Base-by-base conservation (phyloP, 2,797 vertebrate species). In the Babyrousa celebensis region DNA sequence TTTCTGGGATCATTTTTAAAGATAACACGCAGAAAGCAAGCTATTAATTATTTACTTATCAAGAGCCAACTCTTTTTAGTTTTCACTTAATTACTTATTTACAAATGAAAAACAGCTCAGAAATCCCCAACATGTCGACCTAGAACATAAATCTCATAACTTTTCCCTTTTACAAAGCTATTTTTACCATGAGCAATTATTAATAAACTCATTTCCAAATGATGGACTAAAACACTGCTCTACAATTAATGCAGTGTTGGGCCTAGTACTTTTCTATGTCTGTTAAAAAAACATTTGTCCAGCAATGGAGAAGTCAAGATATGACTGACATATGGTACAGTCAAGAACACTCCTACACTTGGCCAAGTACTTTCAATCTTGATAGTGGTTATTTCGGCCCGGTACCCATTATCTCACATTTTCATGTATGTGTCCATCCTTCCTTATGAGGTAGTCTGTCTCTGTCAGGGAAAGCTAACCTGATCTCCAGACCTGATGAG, bases 101-200 rank as follows among this genome's bases (percentile, higher is more conserved):
- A 77, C 63, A 91, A 96, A 83, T 92, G 74, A 96, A 95, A 96
- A 89, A 63, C 56, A 65, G 54, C 21, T 78, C 36, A 74, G 25
- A 96, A 96, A 72, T 67, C 20, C 32, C 68, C 15, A 94, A 82
- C 32, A 93, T 43, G 85, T 74, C 96, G 83, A 96, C 70, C n/a
- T 62, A 92, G 88, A 89, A 89, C 52, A 93, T 87, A 93, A 86
- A 94, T 82, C 87, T 92, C 80, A 85, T 18, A 70, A 89, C 14
- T 74, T 65, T 88, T 79, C 87, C 72, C 58, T 85, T 36, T 86
- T 80, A 86, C 3, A 52, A 74, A 84, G 54, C 20, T 95, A 96
- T 96, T 96, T 97, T 97, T 70, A 96, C 92, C 65, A 84, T 78
- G 23, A 79, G 21, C 71, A 91, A 91, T 92, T 60, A 94, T 48